Evolutionary conservation across 2,888 invertebrate species (phyloP).

Genomic region (Perizoma flavofasciatum): DNA sequence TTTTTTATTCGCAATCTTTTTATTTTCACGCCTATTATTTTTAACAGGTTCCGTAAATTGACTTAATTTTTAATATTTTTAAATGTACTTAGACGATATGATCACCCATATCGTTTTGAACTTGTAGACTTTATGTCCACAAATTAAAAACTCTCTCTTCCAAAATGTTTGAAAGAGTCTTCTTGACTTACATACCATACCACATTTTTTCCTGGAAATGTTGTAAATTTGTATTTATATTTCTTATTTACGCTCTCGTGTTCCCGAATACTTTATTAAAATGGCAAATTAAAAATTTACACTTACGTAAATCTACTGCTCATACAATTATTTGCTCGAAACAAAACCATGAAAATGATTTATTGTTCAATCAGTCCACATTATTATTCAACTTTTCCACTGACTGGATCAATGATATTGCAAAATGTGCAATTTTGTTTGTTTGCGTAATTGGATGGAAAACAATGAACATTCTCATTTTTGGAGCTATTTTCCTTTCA

Average conservation of each 20-base stretch:
- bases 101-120: no score
- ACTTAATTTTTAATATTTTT: no score
- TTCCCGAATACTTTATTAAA: constrained; percentile 2
- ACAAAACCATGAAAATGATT: constrained; percentile 19
- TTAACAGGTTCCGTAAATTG: no score
- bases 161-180: no score
- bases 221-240: no score
- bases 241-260: background rate
- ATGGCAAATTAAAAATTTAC: constrained; percentile 11
- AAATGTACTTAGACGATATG: no score
- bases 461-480: constrained; percentile 37
- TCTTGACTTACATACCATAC: no score
- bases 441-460: constrained; percentile 50
- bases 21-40: no score
- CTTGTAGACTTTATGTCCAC: no score
- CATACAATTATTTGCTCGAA: constrained; percentile 27
- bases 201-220: no score
- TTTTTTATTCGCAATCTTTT: no score
- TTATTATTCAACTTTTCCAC: constrained; percentile 44
- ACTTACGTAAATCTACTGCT: constrained; percentile 18
- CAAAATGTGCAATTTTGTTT: constrained; percentile 47
- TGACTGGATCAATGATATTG: constrained; percentile 44
- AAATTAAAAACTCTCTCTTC: no score
- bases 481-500: constrained; percentile 18
- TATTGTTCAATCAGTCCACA: constrained; percentile 37